phyloP scores from a whole-genome alignment of 2,113 vertebrate species.

The Stictonetta naevosa region DNA sequence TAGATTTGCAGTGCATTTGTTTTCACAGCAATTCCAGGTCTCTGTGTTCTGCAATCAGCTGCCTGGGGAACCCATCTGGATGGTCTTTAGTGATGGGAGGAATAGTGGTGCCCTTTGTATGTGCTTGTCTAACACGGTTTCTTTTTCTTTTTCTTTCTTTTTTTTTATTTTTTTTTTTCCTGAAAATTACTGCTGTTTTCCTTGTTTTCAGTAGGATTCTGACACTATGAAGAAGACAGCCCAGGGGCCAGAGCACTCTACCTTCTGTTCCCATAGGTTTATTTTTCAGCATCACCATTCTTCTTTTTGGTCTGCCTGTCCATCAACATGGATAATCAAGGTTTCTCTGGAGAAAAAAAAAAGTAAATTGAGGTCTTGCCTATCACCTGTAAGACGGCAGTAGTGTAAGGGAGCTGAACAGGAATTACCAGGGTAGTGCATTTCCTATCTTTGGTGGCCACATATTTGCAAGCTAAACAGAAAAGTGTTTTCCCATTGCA shows the following conservation, averaged over 20 bases:
- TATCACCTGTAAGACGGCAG: background rate
- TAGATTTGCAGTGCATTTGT: background rate
- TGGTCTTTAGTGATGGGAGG: background rate
- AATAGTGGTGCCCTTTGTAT: background rate
- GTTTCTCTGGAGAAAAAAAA: background rate
- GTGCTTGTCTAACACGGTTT: background rate
- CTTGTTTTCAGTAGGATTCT: background rate
- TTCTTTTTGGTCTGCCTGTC: background rate
- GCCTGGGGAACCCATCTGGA: background rate
- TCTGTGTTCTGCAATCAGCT: background rate
- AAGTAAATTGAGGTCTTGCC: background rate
- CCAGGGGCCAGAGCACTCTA: background rate
- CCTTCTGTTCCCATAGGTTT: background rate
- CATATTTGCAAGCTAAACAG: background rate
- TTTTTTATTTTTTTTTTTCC: background rate
- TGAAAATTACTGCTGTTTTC: background rate
- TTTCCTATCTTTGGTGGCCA: background rate
- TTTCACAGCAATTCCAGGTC: accelerated
- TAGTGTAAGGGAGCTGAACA: background rate
- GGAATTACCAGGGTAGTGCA: accelerated
- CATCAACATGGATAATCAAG: accelerated
- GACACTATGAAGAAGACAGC: background rate
- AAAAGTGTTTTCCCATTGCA: background rate
- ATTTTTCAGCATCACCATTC: no score
- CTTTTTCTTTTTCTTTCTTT: background rate